Percentiles rank a stretch among this genome's conserved stretches.
Evolutionary conservation across 2,113 vertebrate genomes (phyloP).

Genomic region (Cyprinodon variegatus): DNA sequence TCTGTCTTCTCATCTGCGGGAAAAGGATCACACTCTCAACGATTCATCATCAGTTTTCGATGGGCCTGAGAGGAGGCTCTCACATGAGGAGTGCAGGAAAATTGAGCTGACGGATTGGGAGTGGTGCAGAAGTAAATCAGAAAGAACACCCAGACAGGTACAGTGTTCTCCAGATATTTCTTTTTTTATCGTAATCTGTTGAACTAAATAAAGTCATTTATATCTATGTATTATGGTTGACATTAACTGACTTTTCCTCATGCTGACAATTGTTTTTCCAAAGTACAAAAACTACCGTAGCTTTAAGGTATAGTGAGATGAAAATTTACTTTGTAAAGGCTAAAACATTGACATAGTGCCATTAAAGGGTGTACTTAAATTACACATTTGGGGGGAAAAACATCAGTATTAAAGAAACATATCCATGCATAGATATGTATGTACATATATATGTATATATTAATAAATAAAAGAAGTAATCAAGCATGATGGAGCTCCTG

Average conservation of each 20-base stretch:
- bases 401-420: no score
- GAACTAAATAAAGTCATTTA: constrained; percentile 29
- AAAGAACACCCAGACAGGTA: constrained; percentile 95
- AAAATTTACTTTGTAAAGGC: not conserved
- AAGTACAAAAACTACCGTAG: constrained; percentile 25
- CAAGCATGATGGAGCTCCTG: no score
- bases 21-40: constrained; percentile 61
- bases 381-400: no score
- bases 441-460: no score
- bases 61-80: constrained; percentile 85
- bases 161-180: not conserved
- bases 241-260: constrained; percentile 23
- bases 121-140: constrained; percentile 96
- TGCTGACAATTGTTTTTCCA: constrained; percentile 12
- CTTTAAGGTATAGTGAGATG: constrained; percentile 8
- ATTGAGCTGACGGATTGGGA: constrained; percentile 93
- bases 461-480: no score
- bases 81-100: constrained; percentile 84
- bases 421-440: no score
- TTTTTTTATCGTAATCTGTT: constrained; percentile 27
- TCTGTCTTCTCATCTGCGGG: constrained; percentile 49
- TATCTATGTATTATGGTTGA: constrained; percentile 23
- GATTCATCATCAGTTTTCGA: constrained; percentile 75
- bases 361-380: not conserved
- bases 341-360: not conserved